phyloP scores from a whole-genome alignment of 2,888 invertebrate species.

The Scelioninae gen. 2 region DNA sequence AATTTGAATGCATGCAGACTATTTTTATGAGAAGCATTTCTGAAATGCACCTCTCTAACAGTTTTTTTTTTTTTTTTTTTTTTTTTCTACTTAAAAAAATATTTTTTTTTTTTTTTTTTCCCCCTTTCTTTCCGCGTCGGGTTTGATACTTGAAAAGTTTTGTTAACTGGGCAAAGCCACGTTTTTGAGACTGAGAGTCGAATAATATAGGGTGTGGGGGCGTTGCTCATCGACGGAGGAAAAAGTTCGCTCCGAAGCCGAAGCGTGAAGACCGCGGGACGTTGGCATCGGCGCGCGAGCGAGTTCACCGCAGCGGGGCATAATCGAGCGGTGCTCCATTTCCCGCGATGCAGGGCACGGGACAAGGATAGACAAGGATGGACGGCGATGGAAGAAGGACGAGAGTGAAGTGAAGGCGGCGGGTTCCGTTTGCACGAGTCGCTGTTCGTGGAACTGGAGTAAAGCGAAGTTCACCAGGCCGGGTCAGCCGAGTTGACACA shows the following conservation, averaged over 20 bases:
- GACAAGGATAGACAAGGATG: constrained; percentile 50
- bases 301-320: constrained; percentile 63
- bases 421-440: constrained; percentile 67
- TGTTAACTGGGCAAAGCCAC: too few species aligned
- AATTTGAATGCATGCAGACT: too few species aligned
- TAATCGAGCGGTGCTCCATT: constrained; percentile 71
- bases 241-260: constrained; percentile 15
- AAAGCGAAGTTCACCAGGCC: constrained; percentile 72
- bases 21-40: too few species aligned
- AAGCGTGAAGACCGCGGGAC: constrained; percentile 17
- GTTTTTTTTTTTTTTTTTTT: too few species aligned
- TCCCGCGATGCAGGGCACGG: constrained; percentile 66
- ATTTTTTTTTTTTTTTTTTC: too few species aligned
- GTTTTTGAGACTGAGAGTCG: too few species aligned
- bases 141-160: too few species aligned
- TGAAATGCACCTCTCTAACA: too few species aligned
- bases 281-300: constrained; percentile 55
- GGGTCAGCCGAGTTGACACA: constrained; percentile 65
- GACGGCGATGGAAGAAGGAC: constrained; percentile 49
- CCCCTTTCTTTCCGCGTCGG: too few species aligned
- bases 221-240: too few species aligned
- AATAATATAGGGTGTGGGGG: too few species aligned
- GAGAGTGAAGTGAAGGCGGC: constrained; percentile 57
- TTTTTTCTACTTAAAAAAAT: too few species aligned
- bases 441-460: constrained; percentile 63